phyloP scores from a whole-genome alignment of 2,797 vertebrate genomes.

The Cercopithecus neglectus region DNA sequence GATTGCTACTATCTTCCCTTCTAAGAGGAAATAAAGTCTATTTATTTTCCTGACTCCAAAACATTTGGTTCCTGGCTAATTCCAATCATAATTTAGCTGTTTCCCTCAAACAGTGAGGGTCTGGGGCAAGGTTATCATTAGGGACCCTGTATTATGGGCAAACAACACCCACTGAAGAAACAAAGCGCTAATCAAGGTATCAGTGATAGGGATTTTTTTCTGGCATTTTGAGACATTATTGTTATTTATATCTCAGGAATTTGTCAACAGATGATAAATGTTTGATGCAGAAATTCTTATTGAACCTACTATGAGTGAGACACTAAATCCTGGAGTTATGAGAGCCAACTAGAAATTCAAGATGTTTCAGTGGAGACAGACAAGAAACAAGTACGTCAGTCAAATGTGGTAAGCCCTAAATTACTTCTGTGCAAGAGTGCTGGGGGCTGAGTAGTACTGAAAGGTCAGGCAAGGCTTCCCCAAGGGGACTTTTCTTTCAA shows the following conservation, averaged over 20 bases:
- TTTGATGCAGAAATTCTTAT: not conserved
- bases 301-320: not conserved
- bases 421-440: not conserved
- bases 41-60: constrained; percentile 13
- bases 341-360: not conserved
- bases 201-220: not conserved
- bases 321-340: not conserved
- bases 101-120: not conserved
- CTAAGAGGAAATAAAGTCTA: constrained; percentile 36
- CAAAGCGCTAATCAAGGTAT: not conserved
- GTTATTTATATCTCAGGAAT: not conserved
- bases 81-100: not conserved
- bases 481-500: not conserved
- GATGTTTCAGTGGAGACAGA: not conserved
- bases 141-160: not conserved
- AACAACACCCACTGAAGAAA: not conserved
- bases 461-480: not conserved
- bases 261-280: not conserved
- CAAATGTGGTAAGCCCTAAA: not conserved
- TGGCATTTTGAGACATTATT: not conserved
- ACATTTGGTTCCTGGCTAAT: not conserved
- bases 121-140: not conserved
- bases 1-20: not conserved
- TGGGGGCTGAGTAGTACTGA: not conserved
- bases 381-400: not conserved